Evolutionary conservation across 2,888 invertebrate species (phyloP), one percentile per base, ranked within the genome.

Genomic region (Acanthococcus lagerstroemiae): DNA sequence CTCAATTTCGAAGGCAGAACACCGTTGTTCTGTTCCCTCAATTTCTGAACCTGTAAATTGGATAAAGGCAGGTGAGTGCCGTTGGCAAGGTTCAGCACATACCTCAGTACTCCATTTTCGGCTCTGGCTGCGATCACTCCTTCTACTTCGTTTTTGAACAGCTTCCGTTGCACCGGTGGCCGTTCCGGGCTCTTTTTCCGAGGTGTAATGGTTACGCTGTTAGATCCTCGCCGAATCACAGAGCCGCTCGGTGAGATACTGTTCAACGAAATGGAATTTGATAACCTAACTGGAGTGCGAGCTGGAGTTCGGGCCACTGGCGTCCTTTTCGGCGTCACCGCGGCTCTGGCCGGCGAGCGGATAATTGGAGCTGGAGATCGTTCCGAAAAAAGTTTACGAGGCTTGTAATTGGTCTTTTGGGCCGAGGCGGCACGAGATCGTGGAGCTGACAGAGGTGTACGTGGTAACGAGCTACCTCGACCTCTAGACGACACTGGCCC

Each of bases 81-180:
- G 24, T 61, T 61, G 7, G 63, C 63, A 15, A 63, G 37, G 37
- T 63, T 63, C 2, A 63, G 22, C 6, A 63, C 63, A 24, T 54
- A 63, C 27, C 27, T n/a, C 4, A 60, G 9, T 0, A 19, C 9
- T 17, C 54, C 52, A 17, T n/a, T n/a, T 1, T 30, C 30, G 45
- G 3, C 9, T 2, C 54, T 50, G 4, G 12, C 4, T n/a, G 61
- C 21, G 7, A 63, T 52, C 3, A 30, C 37, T 22, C 61, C 61
- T 54, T 63, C 61, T 12, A 63, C 48, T 54, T 63, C 52, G 44
- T 63, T 63, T 63, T 63, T 63, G 37, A 54, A 63, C 54, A 63
- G 19, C 44, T 63, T 52, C 19, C 63, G 22, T 44, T 63, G 63
- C 15, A 22, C 24, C 1, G 63, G 52, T 17, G 63, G 54, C 12